Percentiles rank a stretch among this genome's conserved stretches.
Evolutionary conservation across 2,113 vertebrate genomes (phyloP).

Genomic region (Gopherus flavomarginatus): DNA sequence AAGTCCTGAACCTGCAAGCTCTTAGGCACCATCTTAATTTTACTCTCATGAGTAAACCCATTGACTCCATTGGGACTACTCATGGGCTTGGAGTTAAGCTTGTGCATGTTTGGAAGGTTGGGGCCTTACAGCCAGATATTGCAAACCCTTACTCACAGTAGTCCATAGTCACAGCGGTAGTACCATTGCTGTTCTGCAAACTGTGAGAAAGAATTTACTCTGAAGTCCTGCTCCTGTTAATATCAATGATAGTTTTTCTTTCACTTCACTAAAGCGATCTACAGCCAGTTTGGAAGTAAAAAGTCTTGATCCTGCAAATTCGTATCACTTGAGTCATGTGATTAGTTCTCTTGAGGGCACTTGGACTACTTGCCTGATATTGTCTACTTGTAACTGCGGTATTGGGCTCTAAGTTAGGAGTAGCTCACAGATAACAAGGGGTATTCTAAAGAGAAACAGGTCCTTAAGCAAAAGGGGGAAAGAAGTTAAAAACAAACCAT

Average conservation of each 20-base stretch:
- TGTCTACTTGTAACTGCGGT: background rate
- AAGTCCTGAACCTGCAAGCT: background rate
- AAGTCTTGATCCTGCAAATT: conserved; percentile 10
- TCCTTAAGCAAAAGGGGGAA: conserved; percentile 22
- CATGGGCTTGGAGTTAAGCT: background rate
- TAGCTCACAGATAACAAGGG: conserved; percentile 12
- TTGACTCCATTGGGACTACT: background rate
- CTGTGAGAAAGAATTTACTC: background rate
- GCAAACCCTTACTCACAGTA: background rate
- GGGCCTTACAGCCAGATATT: accelerated
- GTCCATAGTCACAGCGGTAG: background rate
- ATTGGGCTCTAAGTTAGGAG: background rate
- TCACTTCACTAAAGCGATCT: background rate
- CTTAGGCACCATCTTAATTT: background rate
- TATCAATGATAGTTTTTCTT: background rate
- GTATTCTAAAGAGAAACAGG: conserved; percentile 12
- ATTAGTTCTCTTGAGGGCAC: background rate
- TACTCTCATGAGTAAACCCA: background rate
- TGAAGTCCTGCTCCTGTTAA: background rate
- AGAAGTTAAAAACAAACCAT: background rate
- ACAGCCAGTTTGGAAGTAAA: background rate
- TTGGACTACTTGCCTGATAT: background rate
- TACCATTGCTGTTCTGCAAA: background rate
- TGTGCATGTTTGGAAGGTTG: background rate
- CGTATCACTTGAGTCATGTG: conserved; percentile 4